Conservation (phyloP, 2,888 invertebrate species). For the Watsonalla binaria region DNA sequence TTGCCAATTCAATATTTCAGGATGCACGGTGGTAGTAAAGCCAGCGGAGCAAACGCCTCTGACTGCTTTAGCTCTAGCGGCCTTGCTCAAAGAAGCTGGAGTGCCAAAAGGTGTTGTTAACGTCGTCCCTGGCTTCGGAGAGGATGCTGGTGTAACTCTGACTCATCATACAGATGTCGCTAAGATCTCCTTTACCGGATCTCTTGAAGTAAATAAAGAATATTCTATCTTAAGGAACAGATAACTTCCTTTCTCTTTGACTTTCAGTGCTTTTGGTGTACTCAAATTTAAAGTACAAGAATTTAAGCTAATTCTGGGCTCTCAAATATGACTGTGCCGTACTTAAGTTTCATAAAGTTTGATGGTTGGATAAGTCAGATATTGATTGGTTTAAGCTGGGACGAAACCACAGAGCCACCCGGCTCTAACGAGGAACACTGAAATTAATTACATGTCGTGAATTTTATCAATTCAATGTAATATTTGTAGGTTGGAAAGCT, state of each 20-base stretch:
- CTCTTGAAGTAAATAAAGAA: conserved; percentile 37
- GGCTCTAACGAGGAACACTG: too few relatives aligned
- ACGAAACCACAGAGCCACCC: too few relatives aligned
- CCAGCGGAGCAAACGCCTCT: conserved; percentile 96
- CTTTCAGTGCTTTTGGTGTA: too few relatives aligned
- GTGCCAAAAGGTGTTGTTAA: conserved; percentile 94
- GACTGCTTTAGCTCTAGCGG: conserved; percentile 90
- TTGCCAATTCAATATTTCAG: too few relatives aligned
- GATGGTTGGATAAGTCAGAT: too few relatives aligned
- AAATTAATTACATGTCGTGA: neutral
- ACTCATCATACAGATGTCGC: conserved; percentile 85
- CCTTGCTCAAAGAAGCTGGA: conserved; percentile 90
- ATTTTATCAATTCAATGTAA: neutral
- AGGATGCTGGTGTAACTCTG: conserved; percentile 85
- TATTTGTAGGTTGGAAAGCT: conserved; percentile 71
- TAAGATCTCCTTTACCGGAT: conserved; percentile 88
- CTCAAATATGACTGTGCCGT: too few relatives aligned
- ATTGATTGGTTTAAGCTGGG: too few relatives aligned
- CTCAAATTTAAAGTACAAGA: too few relatives aligned
- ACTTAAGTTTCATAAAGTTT: too few relatives aligned
- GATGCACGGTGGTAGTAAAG: conserved; percentile 91
- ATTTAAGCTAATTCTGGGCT: too few relatives aligned
- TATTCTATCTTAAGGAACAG: too few relatives aligned
- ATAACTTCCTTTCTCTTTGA: too few relatives aligned
- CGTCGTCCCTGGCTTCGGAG: conserved; percentile 91